Percentiles rank a stretch among this genome's conserved stretches.
Conservation (phyloP, 35 echinoderm and acorn worm genomes). For the Apostichopus parvimensis region DNA sequence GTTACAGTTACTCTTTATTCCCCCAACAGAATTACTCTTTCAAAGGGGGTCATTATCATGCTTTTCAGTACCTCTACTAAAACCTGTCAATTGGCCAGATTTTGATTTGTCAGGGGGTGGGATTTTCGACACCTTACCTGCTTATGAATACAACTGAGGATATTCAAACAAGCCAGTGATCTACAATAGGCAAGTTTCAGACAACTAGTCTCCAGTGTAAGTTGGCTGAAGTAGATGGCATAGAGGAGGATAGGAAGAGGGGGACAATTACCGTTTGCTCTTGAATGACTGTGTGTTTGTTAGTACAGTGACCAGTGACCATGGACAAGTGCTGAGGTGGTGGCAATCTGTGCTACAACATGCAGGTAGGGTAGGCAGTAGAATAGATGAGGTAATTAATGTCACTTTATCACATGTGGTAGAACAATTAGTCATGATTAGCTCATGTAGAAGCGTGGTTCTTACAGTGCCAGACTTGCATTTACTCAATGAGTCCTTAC, state of each 20-base stretch:
- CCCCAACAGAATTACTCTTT: background rate
- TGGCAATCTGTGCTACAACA: no score
- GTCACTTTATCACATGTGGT: no score
- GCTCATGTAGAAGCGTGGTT: no score
- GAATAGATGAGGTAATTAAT: no score
- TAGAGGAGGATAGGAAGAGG: background rate
- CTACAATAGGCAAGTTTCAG: slow-evolving; percentile 13
- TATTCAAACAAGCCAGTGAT: slow-evolving; percentile 13
- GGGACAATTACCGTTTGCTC: background rate
- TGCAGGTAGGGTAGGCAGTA: no score
- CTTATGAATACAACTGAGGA: slow-evolving; percentile 37
- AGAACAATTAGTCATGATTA: no score
- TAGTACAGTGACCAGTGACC: no score
- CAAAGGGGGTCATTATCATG: slow-evolving; percentile 24
- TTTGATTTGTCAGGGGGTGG: slow-evolving; percentile 24
- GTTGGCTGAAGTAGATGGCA: background rate
- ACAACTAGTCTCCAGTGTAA: slow-evolving; percentile 25
- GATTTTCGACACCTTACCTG: slow-evolving; percentile 16
- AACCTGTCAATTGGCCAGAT: background rate
- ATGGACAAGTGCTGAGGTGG: no score
- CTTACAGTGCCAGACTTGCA: no score
- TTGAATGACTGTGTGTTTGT: background rate
- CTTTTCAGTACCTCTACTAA: background rate
- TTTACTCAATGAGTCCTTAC: no score
- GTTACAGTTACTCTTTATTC: background rate